phyloP scores from a whole-genome alignment of 2,888 invertebrate genomes.

The Lymantria monacha region DNA sequence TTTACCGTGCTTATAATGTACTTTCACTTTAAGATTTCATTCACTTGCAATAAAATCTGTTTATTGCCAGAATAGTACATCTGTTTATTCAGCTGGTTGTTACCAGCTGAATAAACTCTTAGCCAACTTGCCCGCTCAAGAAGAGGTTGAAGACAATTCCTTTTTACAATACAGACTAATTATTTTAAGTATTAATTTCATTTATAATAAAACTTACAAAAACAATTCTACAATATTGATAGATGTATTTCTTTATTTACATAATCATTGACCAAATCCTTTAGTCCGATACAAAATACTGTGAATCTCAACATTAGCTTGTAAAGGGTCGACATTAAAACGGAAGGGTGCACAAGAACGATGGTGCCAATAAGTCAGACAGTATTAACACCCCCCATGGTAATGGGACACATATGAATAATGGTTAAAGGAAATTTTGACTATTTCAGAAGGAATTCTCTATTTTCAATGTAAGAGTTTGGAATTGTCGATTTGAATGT shows the following conservation, averaged over 20 bases:
- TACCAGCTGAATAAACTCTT: no score
- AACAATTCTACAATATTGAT: no score
- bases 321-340: slow-evolving; percentile 14
- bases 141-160: no score
- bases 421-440: slow-evolving; percentile 66
- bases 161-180: no score
- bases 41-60: no score
- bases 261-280: slow-evolving; percentile 1
- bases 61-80: no score
- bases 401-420: slow-evolving; percentile 72
- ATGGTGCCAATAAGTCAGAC: slow-evolving; percentile 72
- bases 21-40: no score
- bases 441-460: slow-evolving; percentile 17
- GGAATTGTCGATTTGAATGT: background rate
- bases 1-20: no score
- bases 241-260: background rate
- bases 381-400: slow-evolving; percentile 68
- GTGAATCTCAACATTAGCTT: slow-evolving; percentile 7
- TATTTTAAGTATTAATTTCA: no score
- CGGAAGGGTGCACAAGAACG: slow-evolving; percentile 54
- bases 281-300: slow-evolving; percentile 9
- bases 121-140: no score
- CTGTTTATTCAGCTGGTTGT: no score
- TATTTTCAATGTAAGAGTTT: slow-evolving; percentile 7
- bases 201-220: no score